These are phyloP conservation scores for Monochamus alternatus DNA, from an alignment of 2,888 invertebrate genomes.

Conservation along the genomic window DNA sequence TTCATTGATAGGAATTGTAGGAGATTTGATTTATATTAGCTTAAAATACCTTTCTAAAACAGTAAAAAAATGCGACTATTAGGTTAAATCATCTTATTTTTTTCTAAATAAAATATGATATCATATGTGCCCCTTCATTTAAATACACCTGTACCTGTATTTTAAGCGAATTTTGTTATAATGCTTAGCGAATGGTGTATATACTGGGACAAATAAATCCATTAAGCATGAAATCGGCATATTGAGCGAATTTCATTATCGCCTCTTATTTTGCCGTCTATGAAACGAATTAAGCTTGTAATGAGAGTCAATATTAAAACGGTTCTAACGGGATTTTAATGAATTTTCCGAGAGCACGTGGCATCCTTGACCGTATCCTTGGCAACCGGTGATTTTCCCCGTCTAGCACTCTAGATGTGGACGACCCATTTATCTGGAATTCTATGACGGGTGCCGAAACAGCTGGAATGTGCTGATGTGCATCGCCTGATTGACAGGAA, in stretches of 20 bases:
- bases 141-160: too few relatives aligned
- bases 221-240: too few relatives aligned
- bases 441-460: neutral
- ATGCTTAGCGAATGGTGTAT: too few relatives aligned
- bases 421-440: constrained; percentile 7
- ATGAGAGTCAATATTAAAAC: constrained; percentile 18
- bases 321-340: constrained; percentile 38
- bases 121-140: too few relatives aligned
- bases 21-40: too few relatives aligned
- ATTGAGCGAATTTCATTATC: neutral
- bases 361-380: constrained; percentile 49
- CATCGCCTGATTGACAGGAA: neutral
- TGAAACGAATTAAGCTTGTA: constrained; percentile 1
- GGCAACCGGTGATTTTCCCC: constrained; percentile 33
- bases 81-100: too few relatives aligned
- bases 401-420: constrained; percentile 4
- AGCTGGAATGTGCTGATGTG: neutral
- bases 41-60: too few relatives aligned
- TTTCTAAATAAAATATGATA: too few relatives aligned
- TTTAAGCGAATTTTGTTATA: too few relatives aligned
- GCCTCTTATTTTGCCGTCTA: neutral
- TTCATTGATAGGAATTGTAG: too few relatives aligned
- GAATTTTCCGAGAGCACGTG: constrained; percentile 34
- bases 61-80: too few relatives aligned
- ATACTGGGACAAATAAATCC: too few relatives aligned